Conservation (phyloP, 2,113 vertebrate genomes). For the Pogona vitticeps region DNA sequence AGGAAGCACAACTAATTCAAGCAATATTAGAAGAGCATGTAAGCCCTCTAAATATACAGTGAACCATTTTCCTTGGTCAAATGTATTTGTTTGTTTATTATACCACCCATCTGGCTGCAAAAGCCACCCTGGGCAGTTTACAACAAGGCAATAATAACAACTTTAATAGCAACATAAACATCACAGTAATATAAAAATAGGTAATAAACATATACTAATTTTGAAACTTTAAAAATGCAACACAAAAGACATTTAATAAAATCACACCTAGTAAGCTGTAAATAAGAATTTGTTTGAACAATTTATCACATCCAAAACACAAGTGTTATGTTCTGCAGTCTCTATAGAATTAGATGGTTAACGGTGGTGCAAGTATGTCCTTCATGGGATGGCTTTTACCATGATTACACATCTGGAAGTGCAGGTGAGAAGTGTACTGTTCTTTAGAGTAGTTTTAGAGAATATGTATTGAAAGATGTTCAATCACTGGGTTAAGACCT, state of each 20-base stretch:
- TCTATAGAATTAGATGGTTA: not conserved
- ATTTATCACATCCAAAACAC: not conserved
- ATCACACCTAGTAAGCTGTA: not conserved
- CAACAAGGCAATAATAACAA: too few species aligned
- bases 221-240: too few species aligned
- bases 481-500: not conserved
- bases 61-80: not conserved
- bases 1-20: not conserved
- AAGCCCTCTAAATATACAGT: not conserved
- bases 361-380: not conserved
- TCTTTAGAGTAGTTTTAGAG: not conserved
- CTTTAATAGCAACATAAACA: too few species aligned
- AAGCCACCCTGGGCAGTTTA: too few species aligned
- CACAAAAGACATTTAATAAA: too few species aligned
- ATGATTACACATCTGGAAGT: not conserved
- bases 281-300: not conserved
- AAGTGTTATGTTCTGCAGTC: not conserved
- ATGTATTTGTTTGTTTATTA: too few species aligned
- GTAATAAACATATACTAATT: too few species aligned
- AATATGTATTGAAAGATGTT: slow-evolving; percentile 15
- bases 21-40: not conserved
- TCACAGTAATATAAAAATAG: too few species aligned
- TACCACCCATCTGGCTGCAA: too few species aligned
- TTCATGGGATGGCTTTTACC: not conserved
- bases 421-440: not conserved